Evolutionary conservation across 2,888 invertebrate species (phyloP).

Genomic region (Diadegma fenestrale): DNA sequence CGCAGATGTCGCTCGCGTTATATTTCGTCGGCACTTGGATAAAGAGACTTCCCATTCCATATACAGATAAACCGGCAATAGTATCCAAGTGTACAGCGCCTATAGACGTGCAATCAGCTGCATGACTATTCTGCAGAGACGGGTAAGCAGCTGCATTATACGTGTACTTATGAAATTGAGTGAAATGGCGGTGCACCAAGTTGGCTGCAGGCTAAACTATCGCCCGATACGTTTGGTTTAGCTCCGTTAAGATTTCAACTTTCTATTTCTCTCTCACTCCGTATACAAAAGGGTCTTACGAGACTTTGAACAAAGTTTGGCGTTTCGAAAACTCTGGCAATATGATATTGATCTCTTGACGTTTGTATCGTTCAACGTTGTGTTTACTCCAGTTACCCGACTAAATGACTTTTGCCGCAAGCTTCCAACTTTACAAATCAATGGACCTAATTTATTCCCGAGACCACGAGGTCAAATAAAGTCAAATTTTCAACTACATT

Average conservation of each 20-base stretch:
- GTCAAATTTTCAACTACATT: constrained; percentile 2
- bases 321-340: constrained; percentile 13
- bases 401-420: background rate
- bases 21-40: background rate
- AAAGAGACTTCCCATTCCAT: background rate
- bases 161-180: constrained; percentile 39
- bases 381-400: constrained; percentile 13
- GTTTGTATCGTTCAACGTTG: constrained; percentile 25
- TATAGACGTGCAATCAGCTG: background rate
- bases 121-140: background rate
- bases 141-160: constrained; percentile 39
- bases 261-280: background rate
- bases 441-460: background rate
- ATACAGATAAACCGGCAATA: background rate
- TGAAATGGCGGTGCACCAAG: constrained; percentile 6
- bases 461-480: background rate
- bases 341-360: constrained; percentile 37
- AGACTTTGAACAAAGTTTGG: constrained; percentile 41
- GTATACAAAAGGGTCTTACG: constrained; percentile 15
- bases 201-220: background rate
- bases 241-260: constrained; percentile 31
- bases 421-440: constrained; percentile 25
- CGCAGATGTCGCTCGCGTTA: background rate
- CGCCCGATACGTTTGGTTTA: constrained; percentile 25
- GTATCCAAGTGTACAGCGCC: background rate